Evolutionary conservation across 2,113 vertebrate species (phyloP).

Genomic region (Daubentonia madagascariensis): DNA sequence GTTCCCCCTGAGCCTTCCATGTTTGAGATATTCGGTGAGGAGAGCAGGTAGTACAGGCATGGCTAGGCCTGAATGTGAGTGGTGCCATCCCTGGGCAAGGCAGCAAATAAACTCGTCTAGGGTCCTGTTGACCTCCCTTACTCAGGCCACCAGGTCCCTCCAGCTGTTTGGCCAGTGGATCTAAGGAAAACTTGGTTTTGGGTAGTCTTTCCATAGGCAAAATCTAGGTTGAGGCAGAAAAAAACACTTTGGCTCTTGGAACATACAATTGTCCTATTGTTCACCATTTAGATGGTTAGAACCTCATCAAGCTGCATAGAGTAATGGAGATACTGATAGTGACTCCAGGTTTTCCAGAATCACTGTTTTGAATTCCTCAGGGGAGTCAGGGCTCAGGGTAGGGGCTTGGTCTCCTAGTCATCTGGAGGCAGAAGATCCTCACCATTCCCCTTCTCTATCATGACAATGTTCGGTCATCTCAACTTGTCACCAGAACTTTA

Average conservation of each 20-base stretch:
- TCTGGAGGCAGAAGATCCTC: neutral
- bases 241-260: neutral
- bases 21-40: slow-evolving; percentile 23
- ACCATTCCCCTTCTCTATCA: neutral
- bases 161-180: neutral
- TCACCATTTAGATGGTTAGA: slow-evolving; percentile 7
- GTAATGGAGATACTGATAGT: neutral
- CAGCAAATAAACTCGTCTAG: neutral
- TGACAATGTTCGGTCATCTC: neutral
- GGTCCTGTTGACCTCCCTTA: neutral
- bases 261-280: neutral
- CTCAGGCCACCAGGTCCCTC: neutral
- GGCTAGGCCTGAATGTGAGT: slow-evolving; percentile 21
- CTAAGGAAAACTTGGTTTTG: slow-evolving; percentile 1
- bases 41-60: neutral
- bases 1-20: slow-evolving; percentile 52
- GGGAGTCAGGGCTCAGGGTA: neutral
- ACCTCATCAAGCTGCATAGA: neutral
- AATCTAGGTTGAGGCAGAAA: slow-evolving; percentile 21
- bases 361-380: neutral
- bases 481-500: slow-evolving; percentile 26
- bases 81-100: neutral
- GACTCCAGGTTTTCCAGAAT: neutral
- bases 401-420: neutral
- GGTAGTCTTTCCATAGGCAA: slow-evolving; percentile 5